phyloP scores from a whole-genome alignment of 1,140 invertebrate genomes.

The Drosophila saltans region DNA sequence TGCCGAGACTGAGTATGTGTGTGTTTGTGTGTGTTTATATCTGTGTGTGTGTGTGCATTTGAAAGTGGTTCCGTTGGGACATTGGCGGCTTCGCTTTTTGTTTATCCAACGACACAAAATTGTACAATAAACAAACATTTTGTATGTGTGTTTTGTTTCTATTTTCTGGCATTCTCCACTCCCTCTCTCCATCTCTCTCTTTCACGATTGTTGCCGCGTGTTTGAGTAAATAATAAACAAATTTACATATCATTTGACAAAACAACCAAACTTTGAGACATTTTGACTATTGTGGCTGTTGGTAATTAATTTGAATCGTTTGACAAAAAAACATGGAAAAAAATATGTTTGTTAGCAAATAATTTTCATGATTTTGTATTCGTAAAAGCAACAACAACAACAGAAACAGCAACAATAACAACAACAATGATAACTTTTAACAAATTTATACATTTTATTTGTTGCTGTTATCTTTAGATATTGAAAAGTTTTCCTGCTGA shows the following conservation, averaged over 20 bases:
- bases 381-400: neutral
- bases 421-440: neutral
- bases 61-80: slow-evolving; percentile 66
- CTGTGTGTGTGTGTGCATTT: slow-evolving; percentile 49
- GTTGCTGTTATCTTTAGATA: neutral
- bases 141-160: slow-evolving; percentile 57
- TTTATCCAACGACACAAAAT: slow-evolving; percentile 79
- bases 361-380: slow-evolving; percentile 46
- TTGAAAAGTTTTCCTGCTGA: slow-evolving; percentile 20
- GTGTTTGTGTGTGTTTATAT: slow-evolving; percentile 16
- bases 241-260: slow-evolving; percentile 77
- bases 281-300: slow-evolving; percentile 58
- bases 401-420: neutral
- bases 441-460: neutral
- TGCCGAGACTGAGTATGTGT: slow-evolving; percentile 22
- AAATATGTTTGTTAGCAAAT: slow-evolving; percentile 51
- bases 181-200: slow-evolving; percentile 15
- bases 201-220: slow-evolving; percentile 41
- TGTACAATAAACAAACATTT: slow-evolving; percentile 78
- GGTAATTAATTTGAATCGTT: slow-evolving; percentile 59
- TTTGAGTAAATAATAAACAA: slow-evolving; percentile 73
- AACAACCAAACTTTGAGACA: slow-evolving; percentile 59
- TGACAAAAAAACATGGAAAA: neutral
- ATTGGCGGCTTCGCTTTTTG: slow-evolving; percentile 55
- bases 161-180: slow-evolving; percentile 42